Evolutionary conservation across 2,888 invertebrate genomes (phyloP), one percentile per base, ranked within the genome.

Genomic region (Sturmia bella): DNA sequence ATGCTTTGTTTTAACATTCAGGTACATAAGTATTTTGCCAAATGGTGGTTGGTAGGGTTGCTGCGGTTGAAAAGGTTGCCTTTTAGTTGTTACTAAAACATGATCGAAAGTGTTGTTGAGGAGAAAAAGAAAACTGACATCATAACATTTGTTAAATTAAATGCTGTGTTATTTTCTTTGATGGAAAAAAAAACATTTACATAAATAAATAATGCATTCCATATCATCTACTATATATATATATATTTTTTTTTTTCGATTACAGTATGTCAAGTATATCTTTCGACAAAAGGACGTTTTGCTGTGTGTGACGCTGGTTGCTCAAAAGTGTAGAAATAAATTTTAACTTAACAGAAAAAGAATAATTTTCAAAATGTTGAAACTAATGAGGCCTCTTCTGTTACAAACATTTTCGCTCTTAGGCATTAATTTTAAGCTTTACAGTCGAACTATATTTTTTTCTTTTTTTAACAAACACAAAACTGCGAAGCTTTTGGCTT

Each of bases 151-250:
- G 32, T 54, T 43, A 11, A 61, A 32, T 50, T 41, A 5, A 17
- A 27, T 61, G 27, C 43, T n/a, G 43, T 72, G 59, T 52, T 59
- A 5, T 50, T 52, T 27, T 24, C 12, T 48, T 57, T 56, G 24
- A n/a, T n/a, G n/a, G n/a, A n/a, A n/a, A n/a, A 12, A 45, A 48
- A 56, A 64, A 74, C 45, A 64, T 24, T 54, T 32, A 39, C 17
- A 75, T 50, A 68, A 61, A 68, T 59, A 59, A 68, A 69, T 76
- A 61, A 68, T 59, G 68, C 76, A 76, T 76, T 76, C 61, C 76
- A 76, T 76, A 61, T 69, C 69, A 69, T 69, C 61, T 54, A 76
- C 61, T n/a, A n/a, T n/a, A n/a, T n/a, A n/a, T n/a, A n/a, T n/a
- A n/a, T n/a, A n/a, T n/a, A 12, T 32, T 75, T 32, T 32, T 7